Evolutionary conservation across 2,888 invertebrate genomes (phyloP).

Genomic region (Chironomus riparius): DNA sequence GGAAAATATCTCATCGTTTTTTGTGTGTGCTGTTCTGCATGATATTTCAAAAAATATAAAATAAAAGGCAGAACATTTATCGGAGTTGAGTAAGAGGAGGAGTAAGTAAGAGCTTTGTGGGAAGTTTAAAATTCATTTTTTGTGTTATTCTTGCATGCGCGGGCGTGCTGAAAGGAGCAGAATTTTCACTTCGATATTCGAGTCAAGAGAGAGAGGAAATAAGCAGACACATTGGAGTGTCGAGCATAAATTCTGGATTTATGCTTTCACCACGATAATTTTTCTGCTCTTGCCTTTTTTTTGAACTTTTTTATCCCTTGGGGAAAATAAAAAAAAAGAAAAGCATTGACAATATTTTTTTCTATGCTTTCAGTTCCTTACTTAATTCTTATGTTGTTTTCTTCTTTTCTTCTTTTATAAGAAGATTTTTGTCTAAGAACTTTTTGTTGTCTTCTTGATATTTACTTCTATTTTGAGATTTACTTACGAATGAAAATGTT

Average conservation of each 20-base stretch:
- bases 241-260: neutral
- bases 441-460: too few species aligned
- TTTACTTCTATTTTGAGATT: too few species aligned
- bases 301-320: neutral
- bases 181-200: neutral
- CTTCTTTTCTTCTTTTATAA: too few species aligned
- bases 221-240: constrained; percentile 6
- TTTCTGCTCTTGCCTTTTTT: neutral
- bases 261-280: neutral
- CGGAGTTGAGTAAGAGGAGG: neutral
- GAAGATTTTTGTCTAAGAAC: too few species aligned
- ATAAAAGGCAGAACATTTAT: neutral
- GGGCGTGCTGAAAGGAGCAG: neutral
- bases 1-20: constrained; percentile 10
- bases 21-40: neutral
- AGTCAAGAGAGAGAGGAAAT: neutral
- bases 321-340: neutral
- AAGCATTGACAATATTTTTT: too few species aligned
- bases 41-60: neutral
- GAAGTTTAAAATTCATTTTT: constrained; percentile 1
- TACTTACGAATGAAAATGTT: too few species aligned
- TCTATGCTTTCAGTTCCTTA: too few species aligned
- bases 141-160: neutral
- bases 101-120: neutral
- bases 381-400: too few species aligned